A percentile compares a stretch with the other conserved stretches of the same genome.
phyloP scores from a whole-genome alignment of 2,888 invertebrate genomes.

The Panopea generosa region DNA sequence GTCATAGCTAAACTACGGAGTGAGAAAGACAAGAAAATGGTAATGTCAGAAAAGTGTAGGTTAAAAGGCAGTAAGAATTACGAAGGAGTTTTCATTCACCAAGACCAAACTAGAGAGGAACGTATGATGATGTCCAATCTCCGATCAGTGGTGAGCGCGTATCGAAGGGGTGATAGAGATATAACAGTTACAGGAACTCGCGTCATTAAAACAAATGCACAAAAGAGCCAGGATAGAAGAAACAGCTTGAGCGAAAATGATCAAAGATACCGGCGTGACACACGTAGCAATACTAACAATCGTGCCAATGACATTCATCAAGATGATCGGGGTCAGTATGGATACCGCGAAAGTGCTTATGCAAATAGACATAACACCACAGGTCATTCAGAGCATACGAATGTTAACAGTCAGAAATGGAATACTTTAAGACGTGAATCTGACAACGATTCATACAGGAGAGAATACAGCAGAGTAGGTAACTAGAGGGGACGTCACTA shows the following conservation, averaged over 20 bases:
- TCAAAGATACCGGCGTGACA: too few relatives aligned
- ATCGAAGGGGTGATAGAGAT: neutral
- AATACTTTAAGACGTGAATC: too few relatives aligned
- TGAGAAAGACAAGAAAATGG: constrained; percentile 4
- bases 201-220: neutral
- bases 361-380: too few relatives aligned
- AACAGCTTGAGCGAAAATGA: neutral
- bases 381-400: neutral
- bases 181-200: neutral
- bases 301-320: neutral
- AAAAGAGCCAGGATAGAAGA: neutral
- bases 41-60: neutral
- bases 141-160: neutral
- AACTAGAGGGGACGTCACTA: too few relatives aligned
- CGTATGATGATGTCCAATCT: neutral
- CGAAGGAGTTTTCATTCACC: neutral
- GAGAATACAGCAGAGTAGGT: too few relatives aligned
- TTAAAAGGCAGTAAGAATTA: neutral
- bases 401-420: neutral
- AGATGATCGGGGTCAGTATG: neutral
- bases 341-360: too few relatives aligned
- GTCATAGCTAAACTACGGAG: neutral
- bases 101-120: neutral
- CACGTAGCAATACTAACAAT: too few relatives aligned
- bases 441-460: too few relatives aligned